A percentile compares a stretch with the other conserved stretches of the same genome.
Evolutionary conservation across 2,888 invertebrate genomes (phyloP).

Genomic region (Cataglyphis livida): DNA sequence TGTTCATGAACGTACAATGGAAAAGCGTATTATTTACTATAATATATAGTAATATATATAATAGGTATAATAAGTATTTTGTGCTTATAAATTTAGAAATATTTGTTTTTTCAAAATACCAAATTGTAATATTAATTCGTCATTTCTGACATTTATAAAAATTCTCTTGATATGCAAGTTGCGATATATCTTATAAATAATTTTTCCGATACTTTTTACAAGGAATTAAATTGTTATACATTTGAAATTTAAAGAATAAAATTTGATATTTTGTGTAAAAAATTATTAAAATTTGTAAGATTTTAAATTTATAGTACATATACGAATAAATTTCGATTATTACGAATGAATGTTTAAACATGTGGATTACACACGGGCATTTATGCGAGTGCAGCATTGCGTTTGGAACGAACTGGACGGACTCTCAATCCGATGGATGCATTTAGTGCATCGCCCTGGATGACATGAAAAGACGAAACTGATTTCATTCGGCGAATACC

Average conservation of each 20-base stretch:
- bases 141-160: not conserved
- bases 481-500: slow-evolving; percentile 43
- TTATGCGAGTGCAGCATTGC: slow-evolving; percentile 12
- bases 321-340: slow-evolving; percentile 24
- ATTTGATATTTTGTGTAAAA: not conserved
- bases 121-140: not conserved
- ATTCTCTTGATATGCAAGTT: not conserved
- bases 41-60: not conserved
- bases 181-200: not conserved
- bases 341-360: slow-evolving; percentile 26
- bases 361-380: slow-evolving; percentile 25
- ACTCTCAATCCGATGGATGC: slow-evolving; percentile 45
- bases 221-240: not conserved
- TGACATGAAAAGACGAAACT: slow-evolving; percentile 49
- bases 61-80: not conserved
- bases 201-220: not conserved
- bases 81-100: not conserved
- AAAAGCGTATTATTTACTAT: not conserved
- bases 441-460: slow-evolving; percentile 38
- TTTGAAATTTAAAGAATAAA: not conserved
- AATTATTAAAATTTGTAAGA: not conserved
- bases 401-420: not conserved
- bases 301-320: not conserved
- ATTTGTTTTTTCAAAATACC: not conserved
- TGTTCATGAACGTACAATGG: not conserved